A percentile compares a stretch with the other conserved stretches of the same genome.
These are phyloP conservation scores for Dipodomys stephensi DNA, from an alignment of 2,113 vertebrate species.

Conservation along the genomic window DNA sequence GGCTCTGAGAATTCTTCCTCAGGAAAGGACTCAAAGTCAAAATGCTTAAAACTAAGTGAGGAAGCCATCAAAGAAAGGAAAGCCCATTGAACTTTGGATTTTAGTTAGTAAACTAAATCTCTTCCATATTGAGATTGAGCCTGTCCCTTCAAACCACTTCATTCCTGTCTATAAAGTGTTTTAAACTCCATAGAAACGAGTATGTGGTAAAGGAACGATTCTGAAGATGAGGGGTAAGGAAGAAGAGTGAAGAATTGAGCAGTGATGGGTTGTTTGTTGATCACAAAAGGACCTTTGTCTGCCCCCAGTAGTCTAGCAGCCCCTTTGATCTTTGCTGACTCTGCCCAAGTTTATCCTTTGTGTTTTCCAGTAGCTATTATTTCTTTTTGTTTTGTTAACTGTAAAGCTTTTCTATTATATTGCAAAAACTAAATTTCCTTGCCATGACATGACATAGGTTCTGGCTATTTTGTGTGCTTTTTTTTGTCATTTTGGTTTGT, in stretches of 20 bases:
- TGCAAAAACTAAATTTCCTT: not conserved
- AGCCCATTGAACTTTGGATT: not conserved
- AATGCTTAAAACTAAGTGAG: not conserved
- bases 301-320: not conserved
- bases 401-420: not conserved
- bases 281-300: too few species aligned
- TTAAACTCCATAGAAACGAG: not conserved
- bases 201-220: not conserved
- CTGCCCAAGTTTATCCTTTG: not conserved
- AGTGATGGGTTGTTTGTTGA: not conserved
- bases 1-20: not conserved
- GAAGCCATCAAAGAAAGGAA: not conserved
- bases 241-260: not conserved
- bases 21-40: not conserved
- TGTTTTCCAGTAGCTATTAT: not conserved
- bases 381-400: not conserved
- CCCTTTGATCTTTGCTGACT: not conserved
- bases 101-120: not conserved
- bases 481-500: not conserved
- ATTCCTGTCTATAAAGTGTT: not conserved
- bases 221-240: not conserved
- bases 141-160: not conserved
- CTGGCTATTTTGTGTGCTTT: too few species aligned
- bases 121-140: not conserved
- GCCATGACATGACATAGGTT: not conserved